Evolutionary conservation across 2,113 vertebrate genomes (phyloP), one percentile per base, ranked within the genome.

Genomic region (Toxotes chatareus): DNA sequence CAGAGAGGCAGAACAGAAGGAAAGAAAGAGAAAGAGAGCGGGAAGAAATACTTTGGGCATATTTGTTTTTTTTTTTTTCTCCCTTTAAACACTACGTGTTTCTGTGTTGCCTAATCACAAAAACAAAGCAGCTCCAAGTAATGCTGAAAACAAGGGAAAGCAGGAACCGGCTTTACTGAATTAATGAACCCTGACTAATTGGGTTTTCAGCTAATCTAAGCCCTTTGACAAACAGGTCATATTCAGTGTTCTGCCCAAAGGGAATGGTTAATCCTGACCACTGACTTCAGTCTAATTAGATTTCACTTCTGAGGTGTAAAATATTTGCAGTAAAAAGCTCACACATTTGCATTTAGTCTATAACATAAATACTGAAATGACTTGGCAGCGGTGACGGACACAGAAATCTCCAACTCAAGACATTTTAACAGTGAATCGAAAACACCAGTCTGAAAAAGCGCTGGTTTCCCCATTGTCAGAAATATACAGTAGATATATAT

Each of bases 131-230:
- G 38, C 56, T 77, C 61, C 27, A 44, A 66, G 60, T 21, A 63
- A 47, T 8, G 27, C 42, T 32, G 17, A 40, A 80, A 31, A 72
- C 49, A 71, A 53, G 31, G 66, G 42, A 23, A 51, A 40, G 59
- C 76, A 79, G 36, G 46, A 53, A 56, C 10, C 65, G n/a, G 64
- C 60, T 60, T 55, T 3, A 4, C 64, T 67, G 65, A 79, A 66
- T 80, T 55, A 84, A 89, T 84, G 71, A 88, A 13, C 71, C 65
- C 14, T 1, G 23, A 59, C 68, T 88, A 83, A 90, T 83, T 85
- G 32, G 73, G 34, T 76, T 38, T 83, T 86, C n/a, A 69, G 49
- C 74, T 47, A 62, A 69, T 82, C 51, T 46, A 47, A 83, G 67
- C 38, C 60, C 32, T 82, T 81, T 83, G 62, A 78, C 80, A 77